Conservation (phyloP, 1,140 invertebrate species). For the Eubasilissa regina region DNA sequence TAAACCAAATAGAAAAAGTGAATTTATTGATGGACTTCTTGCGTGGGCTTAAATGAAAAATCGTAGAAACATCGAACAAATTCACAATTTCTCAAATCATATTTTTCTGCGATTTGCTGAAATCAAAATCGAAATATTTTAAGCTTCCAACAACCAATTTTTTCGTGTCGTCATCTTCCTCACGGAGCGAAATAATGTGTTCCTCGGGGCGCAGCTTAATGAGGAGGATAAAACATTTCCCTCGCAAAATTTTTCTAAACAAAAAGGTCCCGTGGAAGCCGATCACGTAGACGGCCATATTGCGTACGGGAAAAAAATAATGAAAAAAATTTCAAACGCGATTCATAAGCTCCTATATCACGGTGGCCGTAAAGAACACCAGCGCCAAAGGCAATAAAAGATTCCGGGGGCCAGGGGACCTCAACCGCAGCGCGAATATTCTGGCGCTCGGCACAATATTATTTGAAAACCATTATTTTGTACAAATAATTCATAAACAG, state of each 20-base stretch:
- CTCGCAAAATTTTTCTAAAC: conserved; percentile 37
- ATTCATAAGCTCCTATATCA: conserved; percentile 60
- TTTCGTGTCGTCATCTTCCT: background rate
- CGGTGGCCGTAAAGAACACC: conserved; percentile 58
- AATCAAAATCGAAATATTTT: background rate
- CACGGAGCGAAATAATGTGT: conserved; percentile 4
- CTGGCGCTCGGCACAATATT: conserved; percentile 1
- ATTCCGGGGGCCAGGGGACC: conserved; percentile 38
- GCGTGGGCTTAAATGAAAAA: too few relatives aligned
- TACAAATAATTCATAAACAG: too few relatives aligned
- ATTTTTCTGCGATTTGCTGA: too few relatives aligned
- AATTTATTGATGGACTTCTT: too few relatives aligned
- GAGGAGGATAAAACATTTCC: background rate
- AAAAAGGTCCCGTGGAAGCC: conserved; percentile 23
- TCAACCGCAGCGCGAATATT: conserved; percentile 5
- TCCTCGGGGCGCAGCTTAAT: conserved; percentile 9
- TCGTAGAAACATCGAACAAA: too few relatives aligned
- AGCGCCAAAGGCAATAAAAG: conserved; percentile 59
- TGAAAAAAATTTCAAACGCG: conserved; percentile 57
- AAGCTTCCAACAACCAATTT: background rate
- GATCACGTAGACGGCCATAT: conserved; percentile 42
- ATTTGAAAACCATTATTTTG: too few relatives aligned
- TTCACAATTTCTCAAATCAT: too few relatives aligned
- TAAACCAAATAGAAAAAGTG: too few relatives aligned
- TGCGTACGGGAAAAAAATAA: conserved; percentile 52